These are phyloP conservation scores for Heliothis subflexa DNA, from an alignment of 1,140 invertebrate genomes.

Conservation along the genomic window DNA sequence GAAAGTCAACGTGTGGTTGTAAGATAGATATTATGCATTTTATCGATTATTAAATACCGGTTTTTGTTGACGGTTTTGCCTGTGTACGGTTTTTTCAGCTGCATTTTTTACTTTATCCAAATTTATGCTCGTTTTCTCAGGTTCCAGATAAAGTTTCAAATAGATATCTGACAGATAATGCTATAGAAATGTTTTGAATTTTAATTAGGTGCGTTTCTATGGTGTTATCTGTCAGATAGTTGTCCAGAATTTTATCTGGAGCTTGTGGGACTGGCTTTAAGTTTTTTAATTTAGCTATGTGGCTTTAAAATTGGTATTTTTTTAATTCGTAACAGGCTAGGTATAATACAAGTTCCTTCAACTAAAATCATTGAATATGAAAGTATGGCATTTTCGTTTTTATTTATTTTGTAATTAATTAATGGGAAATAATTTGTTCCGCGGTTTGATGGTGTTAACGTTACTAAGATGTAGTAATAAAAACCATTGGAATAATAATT, in stretches of 20 bases:
- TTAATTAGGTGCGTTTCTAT: too few relatives aligned
- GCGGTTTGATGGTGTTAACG: constrained; percentile 8
- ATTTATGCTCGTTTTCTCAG: too few relatives aligned
- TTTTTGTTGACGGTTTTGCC: constrained; percentile 7
- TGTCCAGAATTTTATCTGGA: too few relatives aligned
- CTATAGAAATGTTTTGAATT: too few relatives aligned
- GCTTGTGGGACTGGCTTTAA: too few relatives aligned
- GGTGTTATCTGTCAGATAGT: too few relatives aligned
- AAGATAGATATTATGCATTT: constrained; percentile 39
- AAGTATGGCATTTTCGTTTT: constrained; percentile 36
- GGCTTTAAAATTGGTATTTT: neutral
- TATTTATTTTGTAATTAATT: constrained; percentile 1
- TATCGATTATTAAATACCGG: neutral
- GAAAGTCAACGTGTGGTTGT: constrained; percentile 28
- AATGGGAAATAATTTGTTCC: too few relatives aligned
- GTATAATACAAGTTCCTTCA: constrained; percentile 22
- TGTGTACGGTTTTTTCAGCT: constrained; percentile 1
- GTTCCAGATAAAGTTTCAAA: too few relatives aligned
- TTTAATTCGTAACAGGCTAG: neutral
- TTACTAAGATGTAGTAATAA: constrained; percentile 42
- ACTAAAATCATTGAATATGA: constrained; percentile 30
- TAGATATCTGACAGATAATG: too few relatives aligned
- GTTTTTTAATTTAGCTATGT: neutral
- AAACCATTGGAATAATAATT: constrained; percentile 32
- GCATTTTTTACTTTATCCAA: constrained; percentile 7